Base-by-base conservation (phyloP, 2,888 invertebrate species). In the Branchellion lobata region DNA sequence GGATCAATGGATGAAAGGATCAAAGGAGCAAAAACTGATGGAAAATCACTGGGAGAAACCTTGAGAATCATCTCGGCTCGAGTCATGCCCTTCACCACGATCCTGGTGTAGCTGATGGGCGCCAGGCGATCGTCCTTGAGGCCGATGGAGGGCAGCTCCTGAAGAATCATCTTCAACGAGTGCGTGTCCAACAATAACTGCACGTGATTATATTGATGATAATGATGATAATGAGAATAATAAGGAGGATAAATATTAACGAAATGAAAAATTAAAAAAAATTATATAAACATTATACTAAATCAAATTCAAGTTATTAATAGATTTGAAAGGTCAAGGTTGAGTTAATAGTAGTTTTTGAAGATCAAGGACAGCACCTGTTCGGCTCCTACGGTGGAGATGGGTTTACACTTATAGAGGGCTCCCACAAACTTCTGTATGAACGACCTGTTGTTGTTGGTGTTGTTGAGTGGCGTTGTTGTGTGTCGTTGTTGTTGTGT, bases 51-150 rank as follows among this genome's bases (percentile, higher is more conserved):
- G n/a, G n/a, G n/a, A n/a, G n/a, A 80, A 83, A 89, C 90, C 89
- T 99, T 99, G n/a, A 99, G 89, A 57, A 99, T 93, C 95, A 98
- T 96, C 88, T 99, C 99, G 0, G 97, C 97, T 85, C 94, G 94
- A 0, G 94, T 95, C 96, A 99, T 97, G 51, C 96, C 91, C 88
- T 92, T 92, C 0, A 93, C 91, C 0, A 94, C 94, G 36, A 92
- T 90, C 87, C 91, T 90, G 1, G 91, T 90, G 84, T 90, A 91
- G 83, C 90, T 89, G 0, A 94, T 92, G 0, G 96, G 96, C 3
- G 96, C 94, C 84, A 94, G 94, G 8, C 95, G 90, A 82, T 92
- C 83, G 0, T 96, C 92, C 84, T 93, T 93, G 0, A 95, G 94
- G 0, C 94, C 94, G 33, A 96, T 92, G 0, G 95, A 94, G 0